A percentile compares a stretch with the other conserved stretches of the same genome.
Evolutionary conservation across 2,888 invertebrate genomes (phyloP).

Genomic region (Ormyrus thymus): DNA sequence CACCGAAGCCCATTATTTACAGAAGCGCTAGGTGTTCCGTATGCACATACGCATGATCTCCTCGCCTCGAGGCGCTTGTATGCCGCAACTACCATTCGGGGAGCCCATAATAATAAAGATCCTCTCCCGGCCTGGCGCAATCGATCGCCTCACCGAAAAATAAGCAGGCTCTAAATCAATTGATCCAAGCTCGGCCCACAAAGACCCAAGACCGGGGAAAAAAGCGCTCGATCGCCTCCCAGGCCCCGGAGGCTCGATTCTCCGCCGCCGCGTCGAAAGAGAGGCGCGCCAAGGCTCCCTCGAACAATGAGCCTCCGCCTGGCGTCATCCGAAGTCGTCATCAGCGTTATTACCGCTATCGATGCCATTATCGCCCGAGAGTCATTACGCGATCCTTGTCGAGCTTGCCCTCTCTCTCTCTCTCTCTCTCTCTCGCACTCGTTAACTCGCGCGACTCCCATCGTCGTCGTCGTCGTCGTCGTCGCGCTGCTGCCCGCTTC

Average conservation of each 20-base stretch:
- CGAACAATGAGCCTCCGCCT: constrained; percentile 24
- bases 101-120: constrained; percentile 43
- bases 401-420: neutral
- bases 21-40: too few relatives aligned
- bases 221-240: constrained; percentile 19
- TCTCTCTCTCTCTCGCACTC: neutral
- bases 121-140: constrained; percentile 34
- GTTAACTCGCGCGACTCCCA: constrained; percentile 49
- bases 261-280: constrained; percentile 5
- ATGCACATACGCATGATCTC: too few relatives aligned
- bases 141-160: constrained; percentile 57
- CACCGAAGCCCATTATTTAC: too few relatives aligned
- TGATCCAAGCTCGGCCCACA: constrained; percentile 28
- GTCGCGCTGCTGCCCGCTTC: constrained; percentile 3
- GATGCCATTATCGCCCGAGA: constrained; percentile 60
- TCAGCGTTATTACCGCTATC: constrained; percentile 61
- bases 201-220: neutral
- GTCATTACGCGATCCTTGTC: constrained; percentile 29
- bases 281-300: constrained; percentile 43
- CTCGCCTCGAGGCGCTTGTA: too few relatives aligned
- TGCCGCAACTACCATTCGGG: too few relatives aligned
- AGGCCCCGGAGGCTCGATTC: neutral
- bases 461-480: constrained; percentile 17
- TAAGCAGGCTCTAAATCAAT: constrained; percentile 53
- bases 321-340: constrained; percentile 59